Percentiles rank a stretch among this genome's conserved stretches.
Conservation (phyloP, 2,888 invertebrate species). For the Agrotis clavis region DNA sequence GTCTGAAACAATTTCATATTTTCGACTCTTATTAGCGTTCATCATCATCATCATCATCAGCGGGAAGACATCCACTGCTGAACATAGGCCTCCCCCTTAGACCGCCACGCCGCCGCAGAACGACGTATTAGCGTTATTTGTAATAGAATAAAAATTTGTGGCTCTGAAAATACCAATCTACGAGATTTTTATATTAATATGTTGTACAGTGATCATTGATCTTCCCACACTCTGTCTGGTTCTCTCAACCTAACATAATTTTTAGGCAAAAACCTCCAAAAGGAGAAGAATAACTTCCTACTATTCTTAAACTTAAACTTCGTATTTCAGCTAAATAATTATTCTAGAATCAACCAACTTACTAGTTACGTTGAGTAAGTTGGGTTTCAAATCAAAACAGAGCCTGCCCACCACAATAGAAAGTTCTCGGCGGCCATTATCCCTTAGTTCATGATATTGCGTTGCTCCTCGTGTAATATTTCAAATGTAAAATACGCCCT, state of each 20-base stretch:
- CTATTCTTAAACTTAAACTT: not conserved
- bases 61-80: no score
- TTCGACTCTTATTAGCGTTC: no score
- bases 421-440: conserved; percentile 24
- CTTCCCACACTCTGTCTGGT: not conserved
- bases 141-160: no score
- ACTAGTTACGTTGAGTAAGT: not conserved
- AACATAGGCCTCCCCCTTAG: no score
- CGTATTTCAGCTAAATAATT: not conserved
- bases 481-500: conserved; percentile 18
- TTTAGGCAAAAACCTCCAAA: not conserved
- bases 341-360: conserved; percentile 1
- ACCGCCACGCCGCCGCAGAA: no score
- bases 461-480: conserved; percentile 33
- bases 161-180: no score
- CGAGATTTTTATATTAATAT: no score
- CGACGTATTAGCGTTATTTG: no score
- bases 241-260: not conserved
- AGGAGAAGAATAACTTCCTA: not conserved
- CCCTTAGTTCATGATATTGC: conserved; percentile 4
- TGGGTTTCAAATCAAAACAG: conserved; percentile 23
- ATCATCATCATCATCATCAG: no score
- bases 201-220: not conserved
- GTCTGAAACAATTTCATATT: no score
- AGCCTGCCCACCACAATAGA: conserved; percentile 13